These are phyloP conservation scores for Schlechtendalia chinensis DNA, from an alignment of 1,140 invertebrate species.

Conservation along the genomic window DNA sequence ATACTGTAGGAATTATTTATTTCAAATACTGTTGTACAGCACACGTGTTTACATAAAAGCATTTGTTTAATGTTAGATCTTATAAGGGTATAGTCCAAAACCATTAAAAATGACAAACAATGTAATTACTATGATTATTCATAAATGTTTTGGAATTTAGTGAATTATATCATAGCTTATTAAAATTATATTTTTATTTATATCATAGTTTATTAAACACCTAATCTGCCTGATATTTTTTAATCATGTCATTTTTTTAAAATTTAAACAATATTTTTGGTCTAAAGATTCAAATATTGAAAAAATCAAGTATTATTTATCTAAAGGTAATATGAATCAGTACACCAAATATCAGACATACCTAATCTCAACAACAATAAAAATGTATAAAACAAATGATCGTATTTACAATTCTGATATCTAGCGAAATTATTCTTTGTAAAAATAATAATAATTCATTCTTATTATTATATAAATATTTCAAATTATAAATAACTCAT, in stretches of 20 bases:
- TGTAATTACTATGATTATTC: background rate
- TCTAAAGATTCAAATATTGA: background rate
- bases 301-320: background rate
- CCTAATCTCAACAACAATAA: background rate
- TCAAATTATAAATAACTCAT: no score
- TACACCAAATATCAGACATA: background rate
- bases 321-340: background rate
- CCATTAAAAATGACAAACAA: background rate
- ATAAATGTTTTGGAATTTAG: background rate
- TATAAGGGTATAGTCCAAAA: background rate
- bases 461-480: no score
- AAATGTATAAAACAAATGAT: no score
- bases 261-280: background rate
- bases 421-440: no score
- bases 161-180: background rate
- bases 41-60: background rate
- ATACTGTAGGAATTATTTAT: background rate
- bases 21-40: no score
- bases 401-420: no score
- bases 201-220: background rate
- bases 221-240: background rate
- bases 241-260: background rate
- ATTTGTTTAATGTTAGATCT: background rate
- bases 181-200: background rate
- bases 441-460: no score